Percentiles rank a stretch among this genome's conserved stretches.
Evolutionary conservation across 2,888 invertebrate genomes (phyloP).

Genomic region (Argynnis bischoffii): DNA sequence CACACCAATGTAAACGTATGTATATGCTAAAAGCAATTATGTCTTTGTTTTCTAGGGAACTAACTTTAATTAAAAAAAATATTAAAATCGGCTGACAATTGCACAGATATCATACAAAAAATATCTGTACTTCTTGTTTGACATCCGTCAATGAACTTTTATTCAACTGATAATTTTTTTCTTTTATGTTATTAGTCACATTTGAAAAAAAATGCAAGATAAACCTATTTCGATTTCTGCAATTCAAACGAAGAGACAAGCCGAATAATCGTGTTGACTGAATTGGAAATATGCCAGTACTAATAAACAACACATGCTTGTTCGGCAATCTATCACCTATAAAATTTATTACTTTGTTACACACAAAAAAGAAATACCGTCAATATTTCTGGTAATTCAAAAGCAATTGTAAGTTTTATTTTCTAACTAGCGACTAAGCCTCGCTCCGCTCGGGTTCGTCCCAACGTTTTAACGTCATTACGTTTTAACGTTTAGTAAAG

Average conservation of each 20-base stretch:
- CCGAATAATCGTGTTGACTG: slow-evolving; percentile 35
- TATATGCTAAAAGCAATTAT: too few relatives aligned
- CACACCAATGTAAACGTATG: too few relatives aligned
- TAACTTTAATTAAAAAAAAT: neutral
- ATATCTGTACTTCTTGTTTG: too few relatives aligned
- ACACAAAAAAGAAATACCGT: neutral
- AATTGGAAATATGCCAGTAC: slow-evolving; percentile 37
- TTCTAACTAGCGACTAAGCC: too few relatives aligned
- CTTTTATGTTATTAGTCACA: neutral
- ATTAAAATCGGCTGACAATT: neutral
- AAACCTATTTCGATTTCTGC: slow-evolving; percentile 7
- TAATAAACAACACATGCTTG: slow-evolving; percentile 32
- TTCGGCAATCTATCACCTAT: slow-evolving; percentile 22
- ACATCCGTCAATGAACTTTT: too few relatives aligned
- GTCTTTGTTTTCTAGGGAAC: too few relatives aligned
- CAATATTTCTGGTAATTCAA: neutral
- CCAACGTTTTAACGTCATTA: too few relatives aligned
- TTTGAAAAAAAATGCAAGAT: slow-evolving; percentile 1
- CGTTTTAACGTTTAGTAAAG: too few relatives aligned
- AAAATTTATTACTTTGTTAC: slow-evolving; percentile 20
- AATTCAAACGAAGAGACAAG: slow-evolving; percentile 22
- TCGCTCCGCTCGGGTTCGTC: too few relatives aligned
- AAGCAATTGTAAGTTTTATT: too few relatives aligned
- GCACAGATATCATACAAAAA: too few relatives aligned
- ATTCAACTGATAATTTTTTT: too few relatives aligned